Evolutionary conservation across 2,888 invertebrate species (phyloP).

Genomic region (Elmis aenea): DNA sequence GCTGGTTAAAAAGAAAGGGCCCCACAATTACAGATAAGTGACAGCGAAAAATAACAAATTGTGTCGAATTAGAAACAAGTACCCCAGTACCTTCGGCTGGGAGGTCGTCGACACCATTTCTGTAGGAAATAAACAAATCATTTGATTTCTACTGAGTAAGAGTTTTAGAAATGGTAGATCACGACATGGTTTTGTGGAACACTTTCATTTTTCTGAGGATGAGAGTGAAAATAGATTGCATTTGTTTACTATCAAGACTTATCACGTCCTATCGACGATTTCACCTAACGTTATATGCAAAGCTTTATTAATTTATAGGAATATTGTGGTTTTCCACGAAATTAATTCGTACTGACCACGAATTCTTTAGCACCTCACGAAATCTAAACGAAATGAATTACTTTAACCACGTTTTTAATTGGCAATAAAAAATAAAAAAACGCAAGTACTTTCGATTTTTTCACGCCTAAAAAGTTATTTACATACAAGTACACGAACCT

Average conservation of each 20-base stretch:
- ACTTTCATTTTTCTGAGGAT: slow-evolving; percentile 22
- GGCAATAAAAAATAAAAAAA: too few relatives aligned
- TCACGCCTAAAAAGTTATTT: too few relatives aligned
- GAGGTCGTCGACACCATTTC: slow-evolving; percentile 24
- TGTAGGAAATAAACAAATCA: slow-evolving; percentile 17
- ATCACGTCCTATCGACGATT: too few relatives aligned
- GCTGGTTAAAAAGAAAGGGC: slow-evolving; percentile 7
- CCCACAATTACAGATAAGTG: slow-evolving; percentile 22
- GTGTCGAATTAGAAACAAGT: slow-evolving; percentile 25
- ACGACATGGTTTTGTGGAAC: slow-evolving; percentile 16
- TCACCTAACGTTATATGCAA: too few relatives aligned
- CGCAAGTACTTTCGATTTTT: too few relatives aligned
- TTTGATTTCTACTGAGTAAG: slow-evolving; percentile 19
- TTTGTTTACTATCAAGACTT: too few relatives aligned
- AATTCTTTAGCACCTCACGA: background rate
- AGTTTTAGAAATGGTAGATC: slow-evolving; percentile 16
- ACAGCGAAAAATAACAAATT: slow-evolving; percentile 28
- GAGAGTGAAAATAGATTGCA: slow-evolving; percentile 18
- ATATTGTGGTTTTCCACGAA: too few relatives aligned
- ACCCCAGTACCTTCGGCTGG: slow-evolving; percentile 23
- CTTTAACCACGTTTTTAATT: too few relatives aligned
- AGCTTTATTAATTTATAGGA: too few relatives aligned
- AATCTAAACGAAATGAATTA: background rate
- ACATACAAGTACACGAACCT: too few relatives aligned
- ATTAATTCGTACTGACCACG: too few relatives aligned